These are phyloP conservation scores for Crotalus helleri DNA, from an alignment of 2,113 vertebrate genomes.

Conservation along the genomic window DNA sequence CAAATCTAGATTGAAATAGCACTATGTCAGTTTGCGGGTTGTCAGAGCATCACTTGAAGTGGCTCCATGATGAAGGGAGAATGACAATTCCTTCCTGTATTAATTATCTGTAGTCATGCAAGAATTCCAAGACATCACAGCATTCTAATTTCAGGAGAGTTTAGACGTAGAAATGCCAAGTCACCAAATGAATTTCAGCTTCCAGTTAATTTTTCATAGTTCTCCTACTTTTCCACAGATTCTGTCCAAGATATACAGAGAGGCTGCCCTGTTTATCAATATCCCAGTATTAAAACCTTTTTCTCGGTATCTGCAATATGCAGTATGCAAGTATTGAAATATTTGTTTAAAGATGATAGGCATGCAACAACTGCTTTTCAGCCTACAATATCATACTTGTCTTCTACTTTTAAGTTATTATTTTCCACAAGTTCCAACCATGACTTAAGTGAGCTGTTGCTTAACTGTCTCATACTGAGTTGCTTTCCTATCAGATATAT, in stretches of 20 bases:
- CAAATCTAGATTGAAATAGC: conserved; percentile 47
- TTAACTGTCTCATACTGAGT: background rate
- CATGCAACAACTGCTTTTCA: background rate
- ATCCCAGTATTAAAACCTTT: background rate
- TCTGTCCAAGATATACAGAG: background rate
- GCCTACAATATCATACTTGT: background rate
- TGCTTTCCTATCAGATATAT: background rate
- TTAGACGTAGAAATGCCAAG: background rate
- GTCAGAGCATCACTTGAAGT: conserved; percentile 28
- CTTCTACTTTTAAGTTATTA: background rate
- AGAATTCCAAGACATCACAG: background rate
- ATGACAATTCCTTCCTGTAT: background rate
- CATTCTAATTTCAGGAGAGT: background rate
- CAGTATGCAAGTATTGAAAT: background rate
- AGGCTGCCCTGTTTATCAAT: background rate
- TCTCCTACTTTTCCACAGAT: background rate
- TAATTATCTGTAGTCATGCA: background rate
- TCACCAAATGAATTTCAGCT: background rate
- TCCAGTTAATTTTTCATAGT: background rate
- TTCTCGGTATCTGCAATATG: background rate
- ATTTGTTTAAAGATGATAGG: background rate
- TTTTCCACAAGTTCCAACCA: background rate
- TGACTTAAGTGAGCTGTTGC: background rate
- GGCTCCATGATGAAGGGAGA: conserved; percentile 4
- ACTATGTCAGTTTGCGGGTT: conserved; percentile 37